Base-by-base conservation (phyloP, 1,140 invertebrate species). In the Orussus abietinus region DNA sequence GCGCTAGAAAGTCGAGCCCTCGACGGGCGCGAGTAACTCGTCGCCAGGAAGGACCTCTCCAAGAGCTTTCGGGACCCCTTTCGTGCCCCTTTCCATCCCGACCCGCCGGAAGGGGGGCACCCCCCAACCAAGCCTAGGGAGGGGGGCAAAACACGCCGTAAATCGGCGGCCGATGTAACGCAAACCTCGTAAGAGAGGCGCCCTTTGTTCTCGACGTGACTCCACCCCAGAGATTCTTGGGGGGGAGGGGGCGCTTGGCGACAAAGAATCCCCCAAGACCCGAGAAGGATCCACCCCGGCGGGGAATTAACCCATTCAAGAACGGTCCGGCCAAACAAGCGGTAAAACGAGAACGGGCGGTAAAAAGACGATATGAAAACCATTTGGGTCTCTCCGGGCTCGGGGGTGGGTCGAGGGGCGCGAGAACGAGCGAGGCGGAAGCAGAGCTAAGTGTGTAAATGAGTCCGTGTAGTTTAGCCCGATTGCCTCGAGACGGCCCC, bases 291-390 rank as follows among this genome's bases (percentile, higher is more conserved):
- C n/a, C 25, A 15, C 18, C 21, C 10, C 15, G n/a, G n/a, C 35
- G 39, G 48, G 47, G 55, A 60, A 65, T 65, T 65, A 65, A 67
- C 55, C 62, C 61, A 61, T 65, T 61, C 32, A 42, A 41, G 13
- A 32, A 9, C 12, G 25, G 25, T 20, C 22, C 48, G 47, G 47
- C 60, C 57, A 71, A 72, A 72, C 66, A 71, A 71, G 66, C 69
- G 53, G 69, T 73, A 74, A 72, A 74, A 71, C 59, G 66, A 68
- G 63, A 73, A 71, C 60, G 69, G 68, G 64, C 69, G 69, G 59
- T 72, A 71, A 73, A 73, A 72, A 71, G 69, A 71, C 66, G 70
- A 69, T 71, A 72, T 72, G 66, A 69, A 69, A 72, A 69, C 64
- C 59, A 68, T 70, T 71, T 56, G 53, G 47, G 57, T 50, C 36